These are phyloP conservation scores for Augochlora pura DNA, from an alignment of 1,140 invertebrate genomes.

Conservation along the genomic window DNA sequence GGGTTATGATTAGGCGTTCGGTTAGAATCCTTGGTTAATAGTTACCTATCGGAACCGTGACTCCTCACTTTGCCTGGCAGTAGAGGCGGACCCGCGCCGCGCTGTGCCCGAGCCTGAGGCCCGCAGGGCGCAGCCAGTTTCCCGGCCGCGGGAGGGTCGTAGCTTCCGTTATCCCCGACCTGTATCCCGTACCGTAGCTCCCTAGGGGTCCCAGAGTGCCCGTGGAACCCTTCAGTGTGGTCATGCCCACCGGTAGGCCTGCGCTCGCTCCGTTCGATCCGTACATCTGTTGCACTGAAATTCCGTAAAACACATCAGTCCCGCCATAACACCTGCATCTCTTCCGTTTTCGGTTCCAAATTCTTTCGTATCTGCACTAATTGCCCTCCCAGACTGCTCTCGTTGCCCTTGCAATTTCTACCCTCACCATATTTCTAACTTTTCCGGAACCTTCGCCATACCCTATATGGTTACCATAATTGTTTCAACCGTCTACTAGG, in stretches of 20 bases:
- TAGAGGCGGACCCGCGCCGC: constrained; percentile 86
- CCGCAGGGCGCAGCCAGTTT: constrained; percentile 97
- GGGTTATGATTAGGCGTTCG: no score
- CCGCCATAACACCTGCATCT: constrained; percentile 70
- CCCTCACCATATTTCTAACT: no score
- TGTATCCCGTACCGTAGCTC: constrained; percentile 67
- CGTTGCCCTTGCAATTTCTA: not conserved
- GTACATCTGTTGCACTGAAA: constrained; percentile 90
- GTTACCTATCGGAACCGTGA: constrained; percentile 82
- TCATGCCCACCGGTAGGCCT: constrained; percentile 83
- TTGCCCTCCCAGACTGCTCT: not conserved
- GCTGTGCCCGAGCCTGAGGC: constrained; percentile 89
- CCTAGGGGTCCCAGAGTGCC: constrained; percentile 76
- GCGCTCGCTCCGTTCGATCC: constrained; percentile 89
- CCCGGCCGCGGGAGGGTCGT: constrained; percentile 86
- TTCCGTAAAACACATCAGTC: constrained; percentile 75
- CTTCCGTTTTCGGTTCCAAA: constrained; percentile 40
- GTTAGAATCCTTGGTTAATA: not conserved
- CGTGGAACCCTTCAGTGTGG: constrained; percentile 79
- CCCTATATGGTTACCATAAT: no score
- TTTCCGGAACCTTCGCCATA: no score
- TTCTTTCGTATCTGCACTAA: not conserved
- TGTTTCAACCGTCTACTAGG: no score
- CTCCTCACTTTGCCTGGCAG: constrained; percentile 87
- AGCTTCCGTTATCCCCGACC: constrained; percentile 78